Evolutionary conservation across 2,113 vertebrate species (phyloP).

Genomic region (Chitala chitala): DNA sequence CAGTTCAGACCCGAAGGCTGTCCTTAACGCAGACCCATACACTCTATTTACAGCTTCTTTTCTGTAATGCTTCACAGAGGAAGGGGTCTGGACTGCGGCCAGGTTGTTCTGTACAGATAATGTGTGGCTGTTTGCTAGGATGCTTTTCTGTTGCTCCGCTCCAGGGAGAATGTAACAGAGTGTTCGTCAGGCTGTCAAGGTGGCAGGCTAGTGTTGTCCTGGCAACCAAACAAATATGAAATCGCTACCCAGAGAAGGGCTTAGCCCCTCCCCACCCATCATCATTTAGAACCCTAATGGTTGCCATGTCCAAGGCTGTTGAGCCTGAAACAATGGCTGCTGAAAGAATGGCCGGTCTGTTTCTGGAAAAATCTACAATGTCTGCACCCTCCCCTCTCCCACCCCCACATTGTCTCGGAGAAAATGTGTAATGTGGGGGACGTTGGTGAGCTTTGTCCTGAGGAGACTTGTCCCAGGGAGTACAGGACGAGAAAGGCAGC

Average conservation of each 20-base stretch:
- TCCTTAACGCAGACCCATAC: not conserved
- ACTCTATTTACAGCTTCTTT: not conserved
- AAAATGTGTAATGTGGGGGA: conserved; percentile 21
- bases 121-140: conserved; percentile 20
- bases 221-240: conserved; percentile 34
- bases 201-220: conserved; percentile 14
- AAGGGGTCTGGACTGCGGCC: not conserved
- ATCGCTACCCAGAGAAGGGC: not conserved
- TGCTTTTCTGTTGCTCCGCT: not conserved
- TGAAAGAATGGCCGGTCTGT: conserved; percentile 30
- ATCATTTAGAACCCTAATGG: conserved; percentile 4
- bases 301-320: not conserved
- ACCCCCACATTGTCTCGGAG: conserved; percentile 7
- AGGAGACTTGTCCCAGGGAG: not conserved
- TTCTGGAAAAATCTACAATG: conserved; percentile 15
- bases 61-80: not conserved
- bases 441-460: not conserved
- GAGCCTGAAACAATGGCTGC: conserved; percentile 13
- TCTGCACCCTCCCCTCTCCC: not conserved
- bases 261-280: conserved; percentile 2
- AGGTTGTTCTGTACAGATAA: not conserved
- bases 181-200: not conserved
- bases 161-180: not conserved
- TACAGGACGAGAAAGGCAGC: conserved; percentile 1
- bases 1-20: not conserved